These are phyloP conservation scores for Platygyra sinensis DNA, from an alignment of 64 coral and sea anemone species.

Conservation along the genomic window DNA sequence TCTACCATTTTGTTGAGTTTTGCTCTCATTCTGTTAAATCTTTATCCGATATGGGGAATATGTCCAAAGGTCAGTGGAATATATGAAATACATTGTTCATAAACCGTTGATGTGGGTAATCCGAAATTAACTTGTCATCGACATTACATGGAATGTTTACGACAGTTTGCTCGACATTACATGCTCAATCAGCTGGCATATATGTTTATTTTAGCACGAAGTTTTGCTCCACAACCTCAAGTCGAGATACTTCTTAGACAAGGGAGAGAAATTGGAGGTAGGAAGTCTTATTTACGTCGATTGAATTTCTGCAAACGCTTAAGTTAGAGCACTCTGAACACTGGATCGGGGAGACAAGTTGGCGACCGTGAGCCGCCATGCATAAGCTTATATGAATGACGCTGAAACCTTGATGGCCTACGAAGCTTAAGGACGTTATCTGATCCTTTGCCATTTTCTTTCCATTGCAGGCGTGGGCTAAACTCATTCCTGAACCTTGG, in stretches of 20 bases:
- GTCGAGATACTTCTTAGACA: constrained; percentile 64
- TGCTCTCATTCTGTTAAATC: neutral
- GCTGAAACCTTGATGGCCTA: no score
- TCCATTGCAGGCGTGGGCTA: constrained; percentile 59
- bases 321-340: no score
- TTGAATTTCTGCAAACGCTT: neutral
- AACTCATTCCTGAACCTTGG: constrained; percentile 75
- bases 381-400: no score
- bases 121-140: neutral
- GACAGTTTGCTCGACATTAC: no score
- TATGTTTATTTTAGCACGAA: constrained; percentile 61
- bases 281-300: neutral
- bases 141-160: neutral
- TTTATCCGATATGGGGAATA: neutral
- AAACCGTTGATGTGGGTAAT: neutral
- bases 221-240: constrained; percentile 55
- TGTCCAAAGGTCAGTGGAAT: constrained; percentile 19
- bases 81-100: neutral
- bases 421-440: neutral
- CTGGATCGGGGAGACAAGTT: no score
- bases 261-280: constrained; percentile 69
- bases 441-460: neutral
- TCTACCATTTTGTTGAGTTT: neutral
- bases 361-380: no score
- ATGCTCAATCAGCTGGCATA: neutral